Evolutionary conservation across 2,113 vertebrate genomes (phyloP).

Genomic region (Corydoras sp.): DNA sequence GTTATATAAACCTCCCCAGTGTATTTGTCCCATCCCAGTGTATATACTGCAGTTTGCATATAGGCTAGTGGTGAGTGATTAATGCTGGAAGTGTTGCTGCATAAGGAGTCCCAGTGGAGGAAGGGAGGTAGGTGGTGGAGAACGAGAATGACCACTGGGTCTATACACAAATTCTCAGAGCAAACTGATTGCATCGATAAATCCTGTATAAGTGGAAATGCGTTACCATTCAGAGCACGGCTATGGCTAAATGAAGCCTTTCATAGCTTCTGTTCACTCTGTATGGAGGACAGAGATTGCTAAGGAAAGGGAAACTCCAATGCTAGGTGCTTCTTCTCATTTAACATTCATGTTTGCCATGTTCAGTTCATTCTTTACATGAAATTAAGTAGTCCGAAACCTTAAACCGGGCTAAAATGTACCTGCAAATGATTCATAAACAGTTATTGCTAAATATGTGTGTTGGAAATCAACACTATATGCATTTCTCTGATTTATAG

Average conservation of each 20-base stretch:
- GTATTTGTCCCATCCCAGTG: background rate
- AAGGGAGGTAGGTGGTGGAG: constrained; percentile 27
- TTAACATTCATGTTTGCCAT: no score
- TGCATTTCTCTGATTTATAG: constrained; percentile 63
- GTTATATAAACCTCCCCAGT: no score
- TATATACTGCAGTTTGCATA: constrained; percentile 40
- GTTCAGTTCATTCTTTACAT: no score
- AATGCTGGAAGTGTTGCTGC: constrained; percentile 15
- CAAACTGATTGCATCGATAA: constrained; percentile 63
- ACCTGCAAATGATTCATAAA: no score
- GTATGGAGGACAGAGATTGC: background rate
- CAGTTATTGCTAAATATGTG: no score
- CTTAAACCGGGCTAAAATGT: no score
- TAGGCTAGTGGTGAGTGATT: background rate
- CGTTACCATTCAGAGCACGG: constrained; percentile 62
- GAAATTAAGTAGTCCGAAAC: no score
- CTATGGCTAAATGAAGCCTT: constrained; percentile 43
- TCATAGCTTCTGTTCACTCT: constrained; percentile 27
- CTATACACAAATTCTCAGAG: constrained; percentile 49
- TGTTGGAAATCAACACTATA: no score
- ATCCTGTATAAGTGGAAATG: constrained; percentile 46
- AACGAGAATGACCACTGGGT: constrained; percentile 32
- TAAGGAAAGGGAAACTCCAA: no score
- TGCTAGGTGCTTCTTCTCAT: no score
- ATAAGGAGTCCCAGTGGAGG: constrained; percentile 31